Percentiles rank a stretch among this genome's conserved stretches.
Conservation (phyloP, 1,140 invertebrate species). For the Ruditapes philippinarum region DNA sequence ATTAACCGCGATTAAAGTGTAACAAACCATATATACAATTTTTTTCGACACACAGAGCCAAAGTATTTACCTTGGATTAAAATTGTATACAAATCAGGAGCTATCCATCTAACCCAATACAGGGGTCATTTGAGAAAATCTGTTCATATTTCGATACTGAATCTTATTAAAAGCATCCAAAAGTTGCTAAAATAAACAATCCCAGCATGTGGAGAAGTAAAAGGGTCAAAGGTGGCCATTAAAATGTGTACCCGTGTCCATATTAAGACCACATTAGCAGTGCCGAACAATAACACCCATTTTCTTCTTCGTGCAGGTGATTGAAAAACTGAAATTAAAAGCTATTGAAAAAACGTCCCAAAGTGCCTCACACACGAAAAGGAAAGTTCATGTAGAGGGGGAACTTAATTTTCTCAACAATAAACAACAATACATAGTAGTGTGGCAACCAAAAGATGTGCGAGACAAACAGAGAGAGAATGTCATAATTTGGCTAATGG, state of each 20-base stretch:
- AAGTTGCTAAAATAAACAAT: constrained; percentile 20
- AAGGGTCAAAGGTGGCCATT: constrained; percentile 47
- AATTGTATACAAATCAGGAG: constrained; percentile 10
- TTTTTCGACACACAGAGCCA: neutral
- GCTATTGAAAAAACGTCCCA: constrained; percentile 43
- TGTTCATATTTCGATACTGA: constrained; percentile 17
- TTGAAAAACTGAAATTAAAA: constrained; percentile 53
- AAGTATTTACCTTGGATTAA: neutral
- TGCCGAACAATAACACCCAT: constrained; percentile 22
- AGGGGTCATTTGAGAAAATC: constrained; percentile 17
- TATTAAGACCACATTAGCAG: constrained; percentile 55
- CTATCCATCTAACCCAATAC: neutral
- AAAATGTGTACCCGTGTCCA: constrained; percentile 49
- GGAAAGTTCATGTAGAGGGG: constrained; percentile 34
- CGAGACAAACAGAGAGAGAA: neutral
- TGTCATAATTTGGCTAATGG: constrained; percentile 9
- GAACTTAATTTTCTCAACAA: constrained; percentile 21
- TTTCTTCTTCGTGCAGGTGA: constrained; percentile 31
- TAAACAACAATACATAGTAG: neutral
- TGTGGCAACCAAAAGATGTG: neutral
- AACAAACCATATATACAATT: constrained; percentile 6
- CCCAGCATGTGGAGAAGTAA: constrained; percentile 28
- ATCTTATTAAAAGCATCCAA: neutral
- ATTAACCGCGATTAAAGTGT: constrained; percentile 37
- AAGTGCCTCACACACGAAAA: constrained; percentile 3